These are phyloP conservation scores for Rhopalosiphum nymphaeae DNA, from an alignment of 2,888 invertebrate genomes.

Conservation along the genomic window DNA sequence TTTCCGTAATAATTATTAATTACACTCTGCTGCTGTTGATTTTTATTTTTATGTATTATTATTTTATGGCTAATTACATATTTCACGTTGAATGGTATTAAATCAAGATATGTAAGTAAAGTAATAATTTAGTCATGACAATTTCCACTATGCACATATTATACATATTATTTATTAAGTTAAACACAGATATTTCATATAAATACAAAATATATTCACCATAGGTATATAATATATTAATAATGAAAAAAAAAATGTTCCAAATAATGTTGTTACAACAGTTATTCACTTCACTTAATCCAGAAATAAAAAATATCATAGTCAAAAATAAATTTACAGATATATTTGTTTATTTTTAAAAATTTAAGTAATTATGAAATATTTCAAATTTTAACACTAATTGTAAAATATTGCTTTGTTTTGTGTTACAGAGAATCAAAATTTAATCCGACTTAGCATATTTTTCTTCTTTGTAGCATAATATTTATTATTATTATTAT, in stretches of 20 bases:
- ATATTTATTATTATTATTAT: neutral
- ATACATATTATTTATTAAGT: neutral
- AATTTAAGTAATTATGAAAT: neutral
- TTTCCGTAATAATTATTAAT: conserved; percentile 42
- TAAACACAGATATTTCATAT: neutral
- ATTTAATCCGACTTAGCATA: neutral
- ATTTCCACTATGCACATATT: neutral
- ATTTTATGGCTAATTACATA: neutral
- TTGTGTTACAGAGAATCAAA: neutral
- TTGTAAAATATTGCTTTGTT: neutral
- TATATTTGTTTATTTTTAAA: neutral
- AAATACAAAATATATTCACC: neutral
- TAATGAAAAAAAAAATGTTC: neutral
- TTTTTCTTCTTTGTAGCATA: neutral
- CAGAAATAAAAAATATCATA: neutral
- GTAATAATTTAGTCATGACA: conserved; percentile 4
- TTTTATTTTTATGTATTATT: conserved; percentile 18
- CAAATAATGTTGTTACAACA: neutral
- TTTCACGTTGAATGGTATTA: neutral
- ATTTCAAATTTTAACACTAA: neutral
- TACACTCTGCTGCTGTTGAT: neutral
- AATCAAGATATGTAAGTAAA: neutral
- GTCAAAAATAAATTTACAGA: neutral
- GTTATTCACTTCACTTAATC: neutral
- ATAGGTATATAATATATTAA: neutral